Evolutionary conservation across 2,888 invertebrate species (phyloP), one percentile per base, ranked within the genome.

Genomic region (Yponomeuta plumbellus): DNA sequence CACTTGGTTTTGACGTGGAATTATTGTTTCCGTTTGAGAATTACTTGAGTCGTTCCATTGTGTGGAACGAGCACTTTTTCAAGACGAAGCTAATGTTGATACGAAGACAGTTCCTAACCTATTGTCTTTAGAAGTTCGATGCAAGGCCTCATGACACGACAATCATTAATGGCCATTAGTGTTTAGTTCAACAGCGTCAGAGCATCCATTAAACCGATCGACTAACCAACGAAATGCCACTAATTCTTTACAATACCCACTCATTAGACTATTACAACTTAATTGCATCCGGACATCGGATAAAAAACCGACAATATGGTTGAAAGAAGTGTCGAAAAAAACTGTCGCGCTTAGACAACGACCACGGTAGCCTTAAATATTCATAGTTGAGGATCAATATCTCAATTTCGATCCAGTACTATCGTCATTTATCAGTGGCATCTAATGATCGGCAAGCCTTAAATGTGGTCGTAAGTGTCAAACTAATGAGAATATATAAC

Each of bases 401-500:
- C 84, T 85, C 79, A 80, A 85, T 84, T 84, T 76, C 77, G 81
- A 80, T 83, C 81, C 79, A 76, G 76, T 78, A 66, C 71, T 79
- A 82, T 81, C 79, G 75, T 75, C 77, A 82, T 85, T 84, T 86
- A 89, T 88, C 88, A 80, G 76, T 74, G 75, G 78, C 73, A 86
- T 88, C 86, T 86, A 86, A 86, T 83, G 84, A 85, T 83, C 80
- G 80, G 79, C 78, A 82, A 81, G 81, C 80, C 83, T 81, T 82
- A 85, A 86, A 89, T 85, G 84, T 69, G 86, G 79, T 83, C 76
- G 79, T 80, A 81, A 85, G 79, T 87, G 88, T 90, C 88, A 83
- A 83, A 80, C 84, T 88, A 90, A 88, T 90, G 88, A 89, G 88
- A 87, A 90, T 88, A 86, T 88, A 89, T 86, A 79, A 80, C 76